Evolutionary conservation across 2,888 invertebrate species (phyloP).

Genomic region (Xanthia icteritia): DNA sequence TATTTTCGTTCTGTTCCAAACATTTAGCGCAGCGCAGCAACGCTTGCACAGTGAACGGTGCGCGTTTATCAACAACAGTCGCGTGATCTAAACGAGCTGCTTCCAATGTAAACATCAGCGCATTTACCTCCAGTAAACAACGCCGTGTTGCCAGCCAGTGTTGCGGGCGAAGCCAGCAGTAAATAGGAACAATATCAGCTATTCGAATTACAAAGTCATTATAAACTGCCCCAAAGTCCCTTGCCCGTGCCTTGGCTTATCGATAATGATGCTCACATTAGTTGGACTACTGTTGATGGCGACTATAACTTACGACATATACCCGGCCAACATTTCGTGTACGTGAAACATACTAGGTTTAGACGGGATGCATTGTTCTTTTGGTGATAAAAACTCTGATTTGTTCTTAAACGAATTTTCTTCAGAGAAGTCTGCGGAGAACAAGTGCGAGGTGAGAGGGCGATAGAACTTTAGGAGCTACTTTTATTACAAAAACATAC

Average conservation of each 20-base stretch:
- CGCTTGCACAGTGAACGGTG: not conserved
- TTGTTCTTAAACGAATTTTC: not conserved
- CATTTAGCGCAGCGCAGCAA: constrained; percentile 1
- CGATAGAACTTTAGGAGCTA: not conserved
- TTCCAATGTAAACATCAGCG: constrained; percentile 5
- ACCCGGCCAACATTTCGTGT: not conserved
- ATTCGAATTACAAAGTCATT: not conserved
- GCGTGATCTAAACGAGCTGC: constrained; percentile 10
- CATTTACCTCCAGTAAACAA: not conserved
- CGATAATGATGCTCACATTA: not conserved
- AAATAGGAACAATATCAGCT: not conserved
- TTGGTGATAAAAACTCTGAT: not conserved
- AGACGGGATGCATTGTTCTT: not conserved
- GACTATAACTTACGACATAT: not conserved
- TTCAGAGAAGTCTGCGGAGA: not conserved
- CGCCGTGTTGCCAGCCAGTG: not conserved
- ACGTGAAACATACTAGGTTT: not conserved
- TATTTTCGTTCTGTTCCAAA: not conserved
- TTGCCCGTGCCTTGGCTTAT: not conserved
- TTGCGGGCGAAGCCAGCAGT: not conserved
- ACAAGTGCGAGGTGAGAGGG: not conserved
- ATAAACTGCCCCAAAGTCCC: too few species aligned
- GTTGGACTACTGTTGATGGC: not conserved
- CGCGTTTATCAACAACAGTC: constrained; percentile 17
- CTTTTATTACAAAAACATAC: constrained; percentile 8